Evolutionary conservation across 1,140 invertebrate genomes (phyloP).

Genomic region (Dufourea novaeangliae): DNA sequence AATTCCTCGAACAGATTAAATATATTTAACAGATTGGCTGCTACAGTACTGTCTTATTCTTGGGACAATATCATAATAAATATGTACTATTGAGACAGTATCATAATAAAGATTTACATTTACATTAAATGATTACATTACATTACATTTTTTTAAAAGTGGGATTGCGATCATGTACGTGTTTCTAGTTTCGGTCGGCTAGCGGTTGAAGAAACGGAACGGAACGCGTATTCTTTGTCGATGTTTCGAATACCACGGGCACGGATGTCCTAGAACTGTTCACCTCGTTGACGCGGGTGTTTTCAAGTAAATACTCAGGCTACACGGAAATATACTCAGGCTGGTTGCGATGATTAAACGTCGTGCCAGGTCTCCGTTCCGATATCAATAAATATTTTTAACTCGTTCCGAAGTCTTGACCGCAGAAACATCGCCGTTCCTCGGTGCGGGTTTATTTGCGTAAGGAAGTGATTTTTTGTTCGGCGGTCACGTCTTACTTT

Average conservation of each 20-base stretch:
- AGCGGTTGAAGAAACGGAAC: not conserved
- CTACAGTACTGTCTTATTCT: too few relatives aligned
- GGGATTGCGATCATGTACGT: too few relatives aligned
- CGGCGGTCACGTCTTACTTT: not conserved
- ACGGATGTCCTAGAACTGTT: constrained; percentile 42
- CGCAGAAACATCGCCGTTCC: not conserved
- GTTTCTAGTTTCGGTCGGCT: not conserved
- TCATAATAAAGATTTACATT: too few relatives aligned
- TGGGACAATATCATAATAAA: too few relatives aligned
- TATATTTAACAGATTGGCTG: too few relatives aligned
- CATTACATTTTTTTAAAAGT: too few relatives aligned
- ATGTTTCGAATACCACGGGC: constrained; percentile 25
- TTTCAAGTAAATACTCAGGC: constrained; percentile 29
- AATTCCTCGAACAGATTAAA: too few relatives aligned
- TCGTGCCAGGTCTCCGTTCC: not conserved
- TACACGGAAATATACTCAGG: constrained; percentile 40
- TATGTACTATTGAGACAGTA: too few relatives aligned
- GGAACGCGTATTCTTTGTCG: constrained; percentile 11
- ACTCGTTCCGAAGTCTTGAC: constrained; percentile 18
- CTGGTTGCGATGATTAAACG: constrained; percentile 35
- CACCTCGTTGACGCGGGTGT: constrained; percentile 20
- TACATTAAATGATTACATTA: too few relatives aligned
- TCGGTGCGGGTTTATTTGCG: constrained; percentile 5
- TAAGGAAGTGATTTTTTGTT: constrained; percentile 18
- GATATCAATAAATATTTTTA: constrained; percentile 44